Evolutionary conservation across 2,113 vertebrate species (phyloP).

Genomic region (Festucalex cinctus): DNA sequence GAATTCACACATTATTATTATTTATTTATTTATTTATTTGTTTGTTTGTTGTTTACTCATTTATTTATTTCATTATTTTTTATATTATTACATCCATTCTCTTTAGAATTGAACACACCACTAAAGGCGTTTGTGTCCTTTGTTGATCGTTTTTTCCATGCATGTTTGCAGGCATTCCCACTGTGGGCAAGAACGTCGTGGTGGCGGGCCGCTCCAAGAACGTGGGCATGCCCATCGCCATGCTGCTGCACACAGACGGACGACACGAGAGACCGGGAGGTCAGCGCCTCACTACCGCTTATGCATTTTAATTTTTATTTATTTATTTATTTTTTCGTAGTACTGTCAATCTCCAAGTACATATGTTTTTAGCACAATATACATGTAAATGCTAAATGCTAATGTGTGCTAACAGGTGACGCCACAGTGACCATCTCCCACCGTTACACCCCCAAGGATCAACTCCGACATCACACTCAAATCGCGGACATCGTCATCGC

Average conservation of each 20-base stretch:
- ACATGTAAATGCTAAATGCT: neutral
- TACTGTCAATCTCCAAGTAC: no score
- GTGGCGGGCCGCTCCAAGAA: slow-evolving; percentile 96
- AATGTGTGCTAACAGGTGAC: slow-evolving; percentile 75
- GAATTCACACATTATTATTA: no score
- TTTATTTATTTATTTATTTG: no score
- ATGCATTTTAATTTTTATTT: no score
- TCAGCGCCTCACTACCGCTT: slow-evolving; percentile 35
- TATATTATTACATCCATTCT: no score
- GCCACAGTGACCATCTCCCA: slow-evolving; percentile 97
- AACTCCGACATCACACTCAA: slow-evolving; percentile 87
- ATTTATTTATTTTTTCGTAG: no score
- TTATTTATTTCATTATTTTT: no score
- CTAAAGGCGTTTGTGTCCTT: no score
- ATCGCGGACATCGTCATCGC: slow-evolving; percentile 91
- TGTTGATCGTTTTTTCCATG: no score
- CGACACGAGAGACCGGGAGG: slow-evolving; percentile 91
- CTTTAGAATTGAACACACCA: no score
- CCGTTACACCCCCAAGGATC: slow-evolving; percentile 93
- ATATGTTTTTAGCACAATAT: no score
- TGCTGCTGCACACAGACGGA: slow-evolving; percentile 94
- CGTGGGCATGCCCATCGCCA: slow-evolving; percentile 97
- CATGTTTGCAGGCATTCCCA: slow-evolving; percentile 95
- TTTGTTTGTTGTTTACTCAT: no score
- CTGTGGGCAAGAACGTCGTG: slow-evolving; percentile 91